Evolutionary conservation across 1,140 invertebrate species (phyloP).

Genomic region (Drosophila yakuba): DNA sequence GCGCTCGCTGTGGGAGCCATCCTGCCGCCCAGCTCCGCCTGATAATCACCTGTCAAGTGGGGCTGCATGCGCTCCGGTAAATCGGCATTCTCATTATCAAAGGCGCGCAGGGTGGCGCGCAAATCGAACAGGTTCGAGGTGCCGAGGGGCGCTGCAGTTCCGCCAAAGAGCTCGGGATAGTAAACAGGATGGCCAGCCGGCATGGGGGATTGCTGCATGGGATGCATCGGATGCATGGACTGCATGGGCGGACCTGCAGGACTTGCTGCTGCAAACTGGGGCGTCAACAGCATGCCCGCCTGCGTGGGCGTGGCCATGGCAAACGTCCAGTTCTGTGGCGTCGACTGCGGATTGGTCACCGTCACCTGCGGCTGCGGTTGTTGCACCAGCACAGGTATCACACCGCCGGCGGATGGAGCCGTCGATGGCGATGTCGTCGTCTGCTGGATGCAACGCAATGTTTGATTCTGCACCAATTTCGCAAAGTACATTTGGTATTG

Average conservation of each 20-base stretch:
- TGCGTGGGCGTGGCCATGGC: slow-evolving; percentile 72
- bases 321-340: slow-evolving; percentile 65
- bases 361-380: slow-evolving; percentile 50
- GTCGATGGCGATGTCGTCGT: slow-evolving; percentile 23
- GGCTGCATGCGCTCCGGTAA: slow-evolving; percentile 70
- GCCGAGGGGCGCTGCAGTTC: slow-evolving; percentile 26
- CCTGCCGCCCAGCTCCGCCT: slow-evolving; percentile 12
- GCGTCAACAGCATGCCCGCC: slow-evolving; percentile 65
- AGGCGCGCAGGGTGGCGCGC: slow-evolving; percentile 71
- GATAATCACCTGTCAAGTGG: slow-evolving; percentile 62
- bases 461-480: slow-evolving; percentile 79
- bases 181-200: slow-evolving; percentile 20
- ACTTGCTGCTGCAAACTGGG: slow-evolving; percentile 52
- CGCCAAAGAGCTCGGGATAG: slow-evolving; percentile 62
- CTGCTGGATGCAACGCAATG: slow-evolving; percentile 71
- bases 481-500: slow-evolving; percentile 84
- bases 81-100: slow-evolving; percentile 78
- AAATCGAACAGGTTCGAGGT: slow-evolving; percentile 71
- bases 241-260: neutral
- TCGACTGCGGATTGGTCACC: slow-evolving; percentile 39
- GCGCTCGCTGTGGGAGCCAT: slow-evolving; percentile 1
- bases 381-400: slow-evolving; percentile 57
- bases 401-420: slow-evolving; percentile 21
- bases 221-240: neutral
- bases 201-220: neutral